phyloP scores from a whole-genome alignment of 2,797 vertebrate species.

The Labeo calbasu region DNA sequence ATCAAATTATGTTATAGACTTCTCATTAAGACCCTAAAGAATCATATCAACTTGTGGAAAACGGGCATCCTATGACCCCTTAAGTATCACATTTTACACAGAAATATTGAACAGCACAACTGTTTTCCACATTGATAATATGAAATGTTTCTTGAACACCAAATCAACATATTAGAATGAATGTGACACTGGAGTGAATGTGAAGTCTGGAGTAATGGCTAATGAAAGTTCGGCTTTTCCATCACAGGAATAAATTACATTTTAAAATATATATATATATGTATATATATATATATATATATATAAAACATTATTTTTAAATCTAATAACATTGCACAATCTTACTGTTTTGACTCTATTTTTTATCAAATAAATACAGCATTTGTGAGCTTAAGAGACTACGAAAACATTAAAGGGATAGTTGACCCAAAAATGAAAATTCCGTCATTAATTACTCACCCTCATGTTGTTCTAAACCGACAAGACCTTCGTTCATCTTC shows the following conservation, averaged over 20 bases:
- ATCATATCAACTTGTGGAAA: neutral
- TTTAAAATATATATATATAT: neutral
- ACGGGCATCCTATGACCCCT: too few relatives aligned
- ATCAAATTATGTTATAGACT: too few relatives aligned
- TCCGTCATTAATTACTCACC: too few relatives aligned
- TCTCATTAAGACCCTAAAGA: neutral
- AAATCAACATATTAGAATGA: too few relatives aligned
- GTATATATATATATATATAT: too few relatives aligned
- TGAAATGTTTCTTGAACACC: neutral
- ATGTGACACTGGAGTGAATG: too few relatives aligned
- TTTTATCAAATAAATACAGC: neutral
- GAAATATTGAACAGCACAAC: neutral
- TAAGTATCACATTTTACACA: neutral
- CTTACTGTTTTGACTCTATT: neutral
- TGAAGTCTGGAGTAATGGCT: neutral
- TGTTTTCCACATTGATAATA: neutral
- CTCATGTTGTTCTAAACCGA: too few relatives aligned
- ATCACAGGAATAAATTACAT: neutral
- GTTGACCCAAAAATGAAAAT: too few relatives aligned
- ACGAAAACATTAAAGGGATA: too few relatives aligned
- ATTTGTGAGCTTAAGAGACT: neutral
- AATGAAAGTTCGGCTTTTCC: neutral
- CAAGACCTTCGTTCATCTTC: too few relatives aligned
- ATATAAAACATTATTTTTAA: neutral
- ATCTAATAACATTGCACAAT: neutral